phyloP scores from a whole-genome alignment of 2,888 invertebrate species.

The Lepidochrysops patricia region DNA sequence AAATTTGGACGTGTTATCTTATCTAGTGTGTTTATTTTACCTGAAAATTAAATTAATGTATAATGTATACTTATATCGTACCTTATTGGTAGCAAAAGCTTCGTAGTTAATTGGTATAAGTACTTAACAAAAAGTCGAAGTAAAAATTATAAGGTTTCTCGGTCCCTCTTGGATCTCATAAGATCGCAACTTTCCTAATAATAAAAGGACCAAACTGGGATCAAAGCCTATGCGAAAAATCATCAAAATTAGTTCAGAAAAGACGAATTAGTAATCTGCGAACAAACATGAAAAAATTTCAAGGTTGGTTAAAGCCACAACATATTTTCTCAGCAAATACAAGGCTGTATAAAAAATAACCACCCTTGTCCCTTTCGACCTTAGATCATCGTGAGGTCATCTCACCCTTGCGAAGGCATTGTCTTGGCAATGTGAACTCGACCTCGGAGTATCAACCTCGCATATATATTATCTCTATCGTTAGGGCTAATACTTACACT shows the following conservation, averaged over 20 bases:
- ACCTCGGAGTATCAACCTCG: constrained; percentile 27
- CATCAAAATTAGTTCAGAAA: too few relatives aligned
- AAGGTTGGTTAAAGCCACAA: not conserved
- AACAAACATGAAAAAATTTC: too few relatives aligned
- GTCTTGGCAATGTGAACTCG: constrained; percentile 22
- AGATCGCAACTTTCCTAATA: too few relatives aligned
- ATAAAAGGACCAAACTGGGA: too few relatives aligned
- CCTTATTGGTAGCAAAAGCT: too few relatives aligned
- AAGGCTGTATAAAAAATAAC: constrained; percentile 11
- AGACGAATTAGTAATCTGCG: too few relatives aligned
- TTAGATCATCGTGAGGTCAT: constrained; percentile 23
- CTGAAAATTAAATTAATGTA: not conserved
- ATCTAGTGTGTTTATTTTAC: not conserved
- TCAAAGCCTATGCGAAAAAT: too few relatives aligned
- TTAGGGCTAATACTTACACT: constrained; percentile 11
- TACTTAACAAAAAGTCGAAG: too few relatives aligned
- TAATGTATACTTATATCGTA: too few relatives aligned
- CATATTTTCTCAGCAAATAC: constrained; percentile 11
- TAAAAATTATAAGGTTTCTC: too few relatives aligned
- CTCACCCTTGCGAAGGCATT: constrained; percentile 26
- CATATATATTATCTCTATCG: constrained; percentile 18
- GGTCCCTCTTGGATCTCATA: too few relatives aligned
- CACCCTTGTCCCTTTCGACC: constrained; percentile 28
- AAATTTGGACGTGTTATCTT: not conserved
- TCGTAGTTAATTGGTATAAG: too few relatives aligned